Evolutionary conservation across 2,888 invertebrate genomes (phyloP), one percentile per base, ranked within the genome.

Genomic region (Ceraclea dissimilis): DNA sequence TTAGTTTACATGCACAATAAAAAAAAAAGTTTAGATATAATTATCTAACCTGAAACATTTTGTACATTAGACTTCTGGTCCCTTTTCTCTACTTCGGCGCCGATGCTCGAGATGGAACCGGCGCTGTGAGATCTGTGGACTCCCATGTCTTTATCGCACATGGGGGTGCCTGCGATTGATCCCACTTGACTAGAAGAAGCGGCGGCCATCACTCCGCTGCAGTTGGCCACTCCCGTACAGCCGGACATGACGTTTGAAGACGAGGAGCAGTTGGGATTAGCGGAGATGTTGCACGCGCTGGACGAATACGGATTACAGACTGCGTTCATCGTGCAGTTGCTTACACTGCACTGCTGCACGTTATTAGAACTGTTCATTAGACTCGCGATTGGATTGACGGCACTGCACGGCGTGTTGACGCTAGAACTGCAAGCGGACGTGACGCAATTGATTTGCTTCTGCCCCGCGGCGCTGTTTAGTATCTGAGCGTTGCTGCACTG

Each of bases 121-220:
- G 62, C 62, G 21, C 62, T 62, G 33, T 62, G 62, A 6, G 62
- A 62, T 22, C 62, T 49, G 20, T 60, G 62, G 47, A 62, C 60
- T 5, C 52, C 60, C 17, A 44, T 10, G 16, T 39, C 47, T 31
- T 51, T 46, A 19, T 48, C 51, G 6, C 47, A 46, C 17, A 39
- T 22, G 17, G 49, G 52, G 18, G 44, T 56, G 52, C 52, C 44
- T 49, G 49, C 49, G 8, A 19, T 17, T 10, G 34, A 39, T 13
- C 31, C 51, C 11, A 17, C 13, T 13, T 22, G 16, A 39, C 46
- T 46, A 17, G 16, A 39, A 39, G 39, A 39, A n/a, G 39, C 4
- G 8, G 39, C 13, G 22, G 49, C n/a, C 6, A n/a, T 22, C 2
- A 11, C 21, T 4, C 47, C 47, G 20, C 52, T 43, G 1, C 47